These are phyloP conservation scores for Drosophila albomicans DNA, from an alignment of 1,140 invertebrate genomes.

Conservation along the genomic window DNA sequence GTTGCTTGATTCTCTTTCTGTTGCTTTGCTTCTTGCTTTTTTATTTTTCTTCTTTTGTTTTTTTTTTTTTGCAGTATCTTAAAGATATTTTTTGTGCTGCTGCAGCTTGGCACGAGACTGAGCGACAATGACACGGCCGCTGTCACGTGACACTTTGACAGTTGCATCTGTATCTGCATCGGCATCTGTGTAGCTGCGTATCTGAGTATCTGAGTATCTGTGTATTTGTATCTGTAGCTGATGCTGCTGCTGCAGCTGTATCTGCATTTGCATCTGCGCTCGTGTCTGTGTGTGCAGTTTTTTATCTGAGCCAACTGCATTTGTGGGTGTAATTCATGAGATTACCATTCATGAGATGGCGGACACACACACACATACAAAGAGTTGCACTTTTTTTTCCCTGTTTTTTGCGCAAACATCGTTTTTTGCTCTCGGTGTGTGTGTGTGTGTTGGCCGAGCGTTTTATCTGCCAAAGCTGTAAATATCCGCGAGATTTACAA, in stretches of 20 bases:
- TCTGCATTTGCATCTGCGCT: background rate
- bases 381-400: constrained; percentile 47
- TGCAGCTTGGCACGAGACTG: constrained; percentile 69
- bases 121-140: constrained; percentile 33
- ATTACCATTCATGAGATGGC: constrained; percentile 54
- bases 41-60: background rate
- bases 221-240: constrained; percentile 13
- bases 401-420: background rate
- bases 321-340: constrained; percentile 43
- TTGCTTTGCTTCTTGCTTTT: background rate
- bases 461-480: constrained; percentile 79
- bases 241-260: background rate
- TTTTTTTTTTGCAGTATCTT: background rate
- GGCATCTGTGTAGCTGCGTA: background rate
- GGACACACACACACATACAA: constrained; percentile 25
- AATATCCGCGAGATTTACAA: constrained; percentile 83
- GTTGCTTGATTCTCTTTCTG: background rate
- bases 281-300: too few species aligned
- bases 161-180: constrained; percentile 40
- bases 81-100: constrained; percentile 25
- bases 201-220: background rate
- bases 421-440: background rate
- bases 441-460: constrained; percentile 25
- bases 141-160: constrained; percentile 59
- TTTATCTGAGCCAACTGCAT: constrained; percentile 13